Conservation (phyloP, 92 coral and sea anemone species). For the Phenganax marumi region DNA sequence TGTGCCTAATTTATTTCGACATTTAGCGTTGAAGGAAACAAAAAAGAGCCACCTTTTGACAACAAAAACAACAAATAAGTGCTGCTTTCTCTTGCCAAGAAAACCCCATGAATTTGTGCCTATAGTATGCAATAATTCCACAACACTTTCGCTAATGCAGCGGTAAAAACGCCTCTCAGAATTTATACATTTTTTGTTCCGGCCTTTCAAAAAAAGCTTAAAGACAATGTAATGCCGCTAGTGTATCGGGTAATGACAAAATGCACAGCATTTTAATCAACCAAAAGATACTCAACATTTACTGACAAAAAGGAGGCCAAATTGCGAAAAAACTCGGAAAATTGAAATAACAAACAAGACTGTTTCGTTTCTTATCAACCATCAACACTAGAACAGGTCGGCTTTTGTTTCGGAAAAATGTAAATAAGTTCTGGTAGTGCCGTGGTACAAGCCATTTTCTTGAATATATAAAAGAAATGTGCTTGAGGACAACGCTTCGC, state of each 20-base stretch:
- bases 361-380: conserved; percentile 36
- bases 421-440: conserved; percentile 39
- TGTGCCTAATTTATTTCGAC: neutral
- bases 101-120: neutral
- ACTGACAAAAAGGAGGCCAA: neutral
- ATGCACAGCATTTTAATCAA: neutral
- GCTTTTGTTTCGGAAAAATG: conserved; percentile 46
- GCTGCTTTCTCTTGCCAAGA: neutral
- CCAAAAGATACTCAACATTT: neutral
- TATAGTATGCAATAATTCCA: conserved; percentile 5
- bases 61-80: neutral
- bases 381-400: conserved; percentile 41
- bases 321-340: neutral
- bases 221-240: neutral
- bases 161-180: conserved; percentile 11
- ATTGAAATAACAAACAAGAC: conserved; percentile 41
- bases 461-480: conserved; percentile 18
- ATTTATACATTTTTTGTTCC: neutral
- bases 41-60: neutral
- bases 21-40: neutral
- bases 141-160: conserved; percentile 18
- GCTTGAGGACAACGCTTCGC: neutral
- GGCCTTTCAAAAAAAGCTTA: conserved; percentile 5
- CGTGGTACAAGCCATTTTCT: conserved; percentile 24
- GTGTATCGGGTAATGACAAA: neutral